Conservation (phyloP, 2,113 vertebrate species). For the Sinocyclocheilus maitianheensis region DNA sequence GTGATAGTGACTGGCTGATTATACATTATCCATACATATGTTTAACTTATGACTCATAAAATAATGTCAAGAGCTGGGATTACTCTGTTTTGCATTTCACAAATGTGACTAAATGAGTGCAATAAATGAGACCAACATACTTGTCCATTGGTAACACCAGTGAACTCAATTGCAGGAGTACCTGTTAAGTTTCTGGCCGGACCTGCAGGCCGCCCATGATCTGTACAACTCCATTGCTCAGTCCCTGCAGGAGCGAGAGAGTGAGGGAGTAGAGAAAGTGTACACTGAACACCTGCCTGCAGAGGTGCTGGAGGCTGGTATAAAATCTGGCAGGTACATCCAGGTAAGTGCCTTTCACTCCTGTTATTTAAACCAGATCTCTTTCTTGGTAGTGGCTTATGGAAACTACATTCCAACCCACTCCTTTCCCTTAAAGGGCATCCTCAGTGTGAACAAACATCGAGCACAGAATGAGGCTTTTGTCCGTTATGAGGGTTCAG, state of each 20-base stretch:
- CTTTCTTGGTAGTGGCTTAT: not conserved
- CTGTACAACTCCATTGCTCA: constrained; percentile 86
- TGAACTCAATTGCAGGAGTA: constrained; percentile 79
- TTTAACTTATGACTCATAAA: not conserved
- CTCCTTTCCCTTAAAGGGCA: constrained; percentile 74
- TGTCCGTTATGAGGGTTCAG: constrained; percentile 78
- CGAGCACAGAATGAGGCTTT: constrained; percentile 87
- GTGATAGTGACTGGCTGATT: not conserved
- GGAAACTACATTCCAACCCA: not conserved
- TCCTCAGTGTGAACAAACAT: constrained; percentile 89
- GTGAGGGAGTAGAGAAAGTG: constrained; percentile 83
- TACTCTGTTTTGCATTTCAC: not conserved
- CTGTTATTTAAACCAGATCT: not conserved
- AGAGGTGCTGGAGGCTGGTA: constrained; percentile 87
- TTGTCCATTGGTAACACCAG: not conserved
- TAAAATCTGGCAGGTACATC: constrained; percentile 91
- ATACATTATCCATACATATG: not conserved
- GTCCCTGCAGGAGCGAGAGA: constrained; percentile 80
- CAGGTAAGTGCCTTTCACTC: constrained; percentile 68
- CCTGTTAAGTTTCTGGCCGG: constrained; percentile 89
- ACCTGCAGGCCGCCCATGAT: constrained; percentile 83
- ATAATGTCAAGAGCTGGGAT: not conserved
- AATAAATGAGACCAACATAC: constrained; percentile 7
- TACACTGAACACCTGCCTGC: constrained; percentile 85
- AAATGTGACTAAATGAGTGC: not conserved